Percentiles rank a stretch among this genome's conserved stretches.
phyloP scores from a whole-genome alignment of 2,888 invertebrate genomes.

The Tetragonula carbonaria region DNA sequence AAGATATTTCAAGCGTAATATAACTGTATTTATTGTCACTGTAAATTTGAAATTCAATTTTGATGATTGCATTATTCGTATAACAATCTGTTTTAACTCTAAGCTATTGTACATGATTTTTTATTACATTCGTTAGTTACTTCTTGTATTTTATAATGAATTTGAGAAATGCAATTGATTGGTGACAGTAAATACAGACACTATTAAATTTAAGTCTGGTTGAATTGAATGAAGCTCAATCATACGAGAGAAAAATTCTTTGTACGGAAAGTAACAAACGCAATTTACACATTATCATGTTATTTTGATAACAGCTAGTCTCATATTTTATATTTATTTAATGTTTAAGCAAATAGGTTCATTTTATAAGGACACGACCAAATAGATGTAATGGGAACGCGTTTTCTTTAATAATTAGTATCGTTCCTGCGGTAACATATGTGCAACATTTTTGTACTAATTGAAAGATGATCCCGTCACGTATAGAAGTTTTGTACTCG shows the following conservation, averaged over 20 bases:
- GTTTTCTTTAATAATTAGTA: conserved; percentile 60
- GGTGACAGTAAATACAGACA: conserved; percentile 40
- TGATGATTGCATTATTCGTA: background rate
- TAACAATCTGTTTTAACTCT: background rate
- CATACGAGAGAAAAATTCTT: conserved; percentile 33
- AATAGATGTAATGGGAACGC: conserved; percentile 72
- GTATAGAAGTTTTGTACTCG: conserved; percentile 74
- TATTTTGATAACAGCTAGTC: conserved; percentile 80
- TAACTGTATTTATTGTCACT: conserved; percentile 44
- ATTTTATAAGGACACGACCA: conserved; percentile 72
- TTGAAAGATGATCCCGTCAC: conserved; percentile 51
- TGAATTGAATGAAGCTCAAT: conserved; percentile 55
- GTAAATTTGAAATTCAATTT: conserved; percentile 1
- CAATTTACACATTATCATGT: conserved; percentile 58
- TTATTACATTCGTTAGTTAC: background rate
- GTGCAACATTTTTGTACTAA: conserved; percentile 65
- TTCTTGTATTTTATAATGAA: conserved; percentile 1
- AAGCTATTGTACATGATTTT: background rate
- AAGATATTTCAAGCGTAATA: conserved; percentile 16
- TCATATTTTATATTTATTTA: conserved; percentile 74
- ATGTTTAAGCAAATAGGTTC: conserved; percentile 58
- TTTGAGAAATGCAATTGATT: conserved; percentile 11
- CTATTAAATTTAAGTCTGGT: conserved; percentile 52
- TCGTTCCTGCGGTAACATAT: conserved; percentile 66
- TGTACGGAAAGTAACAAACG: conserved; percentile 37